Conservation (phyloP, 92 coral and sea anemone genomes). For the Porites lobata region DNA sequence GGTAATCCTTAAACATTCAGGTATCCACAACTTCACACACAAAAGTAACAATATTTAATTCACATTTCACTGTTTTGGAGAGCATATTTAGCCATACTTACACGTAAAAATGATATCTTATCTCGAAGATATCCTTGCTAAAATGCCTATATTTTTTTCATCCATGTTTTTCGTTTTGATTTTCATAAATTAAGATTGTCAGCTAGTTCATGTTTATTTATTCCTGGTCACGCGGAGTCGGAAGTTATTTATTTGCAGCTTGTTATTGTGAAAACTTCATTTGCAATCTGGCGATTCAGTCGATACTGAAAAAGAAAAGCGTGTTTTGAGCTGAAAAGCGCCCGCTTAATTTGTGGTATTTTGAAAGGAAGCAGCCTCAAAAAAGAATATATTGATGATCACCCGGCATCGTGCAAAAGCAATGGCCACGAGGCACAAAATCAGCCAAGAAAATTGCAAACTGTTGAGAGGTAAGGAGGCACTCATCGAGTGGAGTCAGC, state of each 20-base stretch:
- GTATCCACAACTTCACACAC: neutral
- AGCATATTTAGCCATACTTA: neutral
- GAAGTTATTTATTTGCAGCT: constrained; percentile 9
- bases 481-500: constrained; percentile 80
- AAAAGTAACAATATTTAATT: neutral
- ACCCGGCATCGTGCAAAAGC: neutral
- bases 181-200: neutral
- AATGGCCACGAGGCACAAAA: constrained; percentile 29
- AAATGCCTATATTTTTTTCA: neutral
- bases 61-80: constrained; percentile 8
- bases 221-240: constrained; percentile 38
- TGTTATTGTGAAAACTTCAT: constrained; percentile 26
- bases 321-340: constrained; percentile 8
- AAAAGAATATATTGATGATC: neutral
- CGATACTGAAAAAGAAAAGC: neutral
- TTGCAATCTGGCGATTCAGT: constrained; percentile 25
- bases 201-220: constrained; percentile 19
- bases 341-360: neutral
- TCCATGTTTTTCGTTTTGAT: neutral
- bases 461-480: constrained; percentile 77
- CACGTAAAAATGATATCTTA: neutral
- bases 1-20: constrained; percentile 6
- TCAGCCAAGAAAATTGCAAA: neutral
- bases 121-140: neutral
- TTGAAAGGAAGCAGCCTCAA: neutral